Evolutionary conservation across 2,888 invertebrate genomes (phyloP).

Genomic region (Brassicogethes aeneus): DNA sequence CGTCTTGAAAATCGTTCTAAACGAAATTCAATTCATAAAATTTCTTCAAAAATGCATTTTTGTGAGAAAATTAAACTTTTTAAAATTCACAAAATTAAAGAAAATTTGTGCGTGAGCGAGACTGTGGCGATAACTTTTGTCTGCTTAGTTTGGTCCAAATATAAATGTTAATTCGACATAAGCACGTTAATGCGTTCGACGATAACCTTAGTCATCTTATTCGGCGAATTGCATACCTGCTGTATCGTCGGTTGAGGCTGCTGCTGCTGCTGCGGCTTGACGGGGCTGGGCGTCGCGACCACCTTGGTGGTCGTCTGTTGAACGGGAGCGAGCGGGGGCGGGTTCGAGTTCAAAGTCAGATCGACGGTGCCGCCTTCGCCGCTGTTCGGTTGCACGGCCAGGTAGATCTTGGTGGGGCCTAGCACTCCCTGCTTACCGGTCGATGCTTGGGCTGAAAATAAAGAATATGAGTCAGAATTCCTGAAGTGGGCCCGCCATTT

Average conservation of each 20-base stretch:
- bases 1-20: no score
- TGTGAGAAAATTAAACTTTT: no score
- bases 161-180: no score
- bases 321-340: slow-evolving; percentile 47
- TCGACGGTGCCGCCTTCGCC: slow-evolving; percentile 20
- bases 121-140: no score
- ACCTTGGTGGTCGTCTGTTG: slow-evolving; percentile 26
- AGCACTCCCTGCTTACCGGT: slow-evolving; percentile 78
- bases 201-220: slow-evolving; percentile 30
- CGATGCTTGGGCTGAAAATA: slow-evolving; percentile 67
- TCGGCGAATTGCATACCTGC: slow-evolving; percentile 37
- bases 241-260: slow-evolving; percentile 17
- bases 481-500: no score
- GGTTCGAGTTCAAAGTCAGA: slow-evolving; percentile 29
- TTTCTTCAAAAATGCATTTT: no score
- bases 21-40: no score
- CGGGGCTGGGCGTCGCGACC: slow-evolving; percentile 14
- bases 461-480: no score
- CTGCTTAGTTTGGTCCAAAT: no score
- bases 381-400: slow-evolving; percentile 71
- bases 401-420: slow-evolving; percentile 77
- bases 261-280: slow-evolving; percentile 16
- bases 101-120: no score
- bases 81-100: no score
- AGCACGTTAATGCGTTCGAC: slow-evolving; percentile 32